A percentile compares a stretch with the other conserved stretches of the same genome.
Evolutionary conservation across 2,797 vertebrate genomes (phyloP).

Genomic region (Sebastes steindachneri): DNA sequence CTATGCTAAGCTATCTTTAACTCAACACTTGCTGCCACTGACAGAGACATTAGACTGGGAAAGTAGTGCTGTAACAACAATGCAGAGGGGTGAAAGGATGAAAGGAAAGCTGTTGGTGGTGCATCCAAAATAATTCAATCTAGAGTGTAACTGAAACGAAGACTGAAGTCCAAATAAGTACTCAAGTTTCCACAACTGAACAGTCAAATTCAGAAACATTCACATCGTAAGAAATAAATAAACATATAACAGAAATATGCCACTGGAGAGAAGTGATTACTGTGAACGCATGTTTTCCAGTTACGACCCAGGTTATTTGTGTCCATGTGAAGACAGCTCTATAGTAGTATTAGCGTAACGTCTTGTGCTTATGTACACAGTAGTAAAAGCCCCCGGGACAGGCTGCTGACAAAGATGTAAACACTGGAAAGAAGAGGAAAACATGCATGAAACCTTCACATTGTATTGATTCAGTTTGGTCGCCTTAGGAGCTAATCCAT

Average conservation of each 20-base stretch:
- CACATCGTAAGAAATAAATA: background rate
- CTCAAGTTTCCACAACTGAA: background rate
- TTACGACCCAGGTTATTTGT: background rate
- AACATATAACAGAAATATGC: background rate
- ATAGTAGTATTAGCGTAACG: background rate
- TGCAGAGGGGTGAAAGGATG: background rate
- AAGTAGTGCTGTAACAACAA: background rate
- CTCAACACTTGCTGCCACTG: too few relatives aligned
- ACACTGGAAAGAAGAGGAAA: background rate
- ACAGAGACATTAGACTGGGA: background rate
- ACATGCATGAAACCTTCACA: background rate
- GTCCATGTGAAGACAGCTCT: background rate
- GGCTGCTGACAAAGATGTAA: background rate
- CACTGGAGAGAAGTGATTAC: background rate
- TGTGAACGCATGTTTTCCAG: background rate
- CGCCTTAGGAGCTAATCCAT: conserved; percentile 14
- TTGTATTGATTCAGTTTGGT: conserved; percentile 11
- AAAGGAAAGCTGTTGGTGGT: background rate
- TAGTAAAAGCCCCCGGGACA: background rate
- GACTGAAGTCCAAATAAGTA: background rate
- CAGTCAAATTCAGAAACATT: background rate
- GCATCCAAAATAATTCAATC: background rate
- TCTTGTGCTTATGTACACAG: background rate
- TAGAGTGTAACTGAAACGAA: background rate
- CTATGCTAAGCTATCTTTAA: background rate